These are phyloP conservation scores for Mus spicilegus DNA, from an alignment of 2,113 vertebrate genomes.

Conservation along the genomic window DNA sequence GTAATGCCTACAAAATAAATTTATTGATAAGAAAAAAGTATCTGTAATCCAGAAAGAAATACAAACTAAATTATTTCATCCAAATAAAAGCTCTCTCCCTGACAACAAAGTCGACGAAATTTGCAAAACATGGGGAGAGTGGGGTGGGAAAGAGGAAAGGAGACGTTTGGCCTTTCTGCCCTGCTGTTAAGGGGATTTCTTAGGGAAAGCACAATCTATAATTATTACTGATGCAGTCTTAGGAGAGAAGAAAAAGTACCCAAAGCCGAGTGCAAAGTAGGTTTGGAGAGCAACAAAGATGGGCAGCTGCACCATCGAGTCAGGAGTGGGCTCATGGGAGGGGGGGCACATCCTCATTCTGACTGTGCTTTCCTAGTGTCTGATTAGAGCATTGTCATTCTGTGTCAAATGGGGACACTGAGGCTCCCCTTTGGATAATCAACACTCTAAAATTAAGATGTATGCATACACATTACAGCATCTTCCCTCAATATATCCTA, in stretches of 20 bases:
- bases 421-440: not conserved
- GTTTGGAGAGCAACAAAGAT: not conserved
- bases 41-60: not conserved
- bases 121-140: not conserved
- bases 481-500: not conserved
- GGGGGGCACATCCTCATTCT: too few relatives aligned
- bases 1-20: not conserved
- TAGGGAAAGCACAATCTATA: not conserved
- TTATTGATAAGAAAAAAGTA: not conserved
- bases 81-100: not conserved
- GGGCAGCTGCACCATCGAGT: too few relatives aligned
- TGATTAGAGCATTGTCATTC: not conserved
- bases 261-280: not conserved
- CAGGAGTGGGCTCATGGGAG: too few relatives aligned
- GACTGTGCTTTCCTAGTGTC: not conserved
- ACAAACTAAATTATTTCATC: not conserved
- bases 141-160: not conserved
- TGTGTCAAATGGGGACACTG: not conserved
- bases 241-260: not conserved
- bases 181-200: not conserved
- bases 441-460: slow-evolving; percentile 23
- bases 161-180: too few relatives aligned
- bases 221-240: not conserved
- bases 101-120: not conserved
- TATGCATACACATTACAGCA: not conserved